Evolutionary conservation across 2,797 vertebrate genomes (phyloP).

Genomic region (Mormyrops attenuatus): DNA sequence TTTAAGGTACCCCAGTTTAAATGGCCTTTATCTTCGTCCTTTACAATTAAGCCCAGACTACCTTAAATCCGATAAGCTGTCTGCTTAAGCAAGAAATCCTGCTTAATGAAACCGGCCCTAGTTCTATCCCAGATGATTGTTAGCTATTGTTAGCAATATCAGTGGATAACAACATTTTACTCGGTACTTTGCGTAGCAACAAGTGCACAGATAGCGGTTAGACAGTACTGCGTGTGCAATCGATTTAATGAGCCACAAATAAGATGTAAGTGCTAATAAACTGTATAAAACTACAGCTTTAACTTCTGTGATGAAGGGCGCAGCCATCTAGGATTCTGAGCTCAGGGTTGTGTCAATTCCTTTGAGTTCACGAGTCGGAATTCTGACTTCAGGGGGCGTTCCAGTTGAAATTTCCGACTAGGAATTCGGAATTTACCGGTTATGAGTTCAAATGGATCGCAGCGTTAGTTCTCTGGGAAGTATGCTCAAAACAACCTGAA

Average conservation of each 20-base stretch:
- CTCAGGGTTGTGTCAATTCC: background rate
- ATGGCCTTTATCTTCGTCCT: background rate
- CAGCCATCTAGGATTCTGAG: background rate
- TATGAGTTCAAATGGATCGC: background rate
- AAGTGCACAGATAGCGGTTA: background rate
- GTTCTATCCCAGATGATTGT: background rate
- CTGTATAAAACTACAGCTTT: background rate
- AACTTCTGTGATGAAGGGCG: background rate
- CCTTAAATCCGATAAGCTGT: background rate
- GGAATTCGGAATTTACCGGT: background rate
- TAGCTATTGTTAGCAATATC: background rate
- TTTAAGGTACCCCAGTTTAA: background rate
- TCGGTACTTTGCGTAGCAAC: background rate
- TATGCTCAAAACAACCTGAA: background rate
- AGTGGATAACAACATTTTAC: background rate
- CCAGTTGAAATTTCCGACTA: background rate
- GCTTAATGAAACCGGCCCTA: background rate
- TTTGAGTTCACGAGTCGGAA: background rate
- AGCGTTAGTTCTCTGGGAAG: background rate
- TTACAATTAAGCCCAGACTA: background rate
- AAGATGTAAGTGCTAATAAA: background rate
- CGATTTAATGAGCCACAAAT: background rate
- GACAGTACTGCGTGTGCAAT: background rate
- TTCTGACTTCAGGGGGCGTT: background rate
- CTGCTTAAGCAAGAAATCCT: background rate